phyloP scores from a whole-genome alignment of 2,113 vertebrate species.

The Petaurus breviceps region DNA sequence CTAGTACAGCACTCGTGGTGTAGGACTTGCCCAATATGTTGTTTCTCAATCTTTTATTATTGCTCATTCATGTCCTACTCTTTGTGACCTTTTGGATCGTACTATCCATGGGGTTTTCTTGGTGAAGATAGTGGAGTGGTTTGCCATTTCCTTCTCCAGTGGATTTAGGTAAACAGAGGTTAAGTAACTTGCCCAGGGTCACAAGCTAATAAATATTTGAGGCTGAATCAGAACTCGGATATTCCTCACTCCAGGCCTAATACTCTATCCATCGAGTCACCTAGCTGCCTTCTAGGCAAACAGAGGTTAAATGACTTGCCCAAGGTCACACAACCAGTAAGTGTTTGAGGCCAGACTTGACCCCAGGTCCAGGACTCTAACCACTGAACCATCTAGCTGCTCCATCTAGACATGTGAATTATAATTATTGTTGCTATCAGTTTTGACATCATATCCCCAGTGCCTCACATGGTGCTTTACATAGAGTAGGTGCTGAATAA shows the following conservation, averaged over 20 bases:
- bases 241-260: not conserved
- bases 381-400: not conserved
- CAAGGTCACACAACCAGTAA: not conserved
- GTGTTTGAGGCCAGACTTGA: not conserved
- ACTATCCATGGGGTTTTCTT: not conserved
- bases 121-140: not conserved
- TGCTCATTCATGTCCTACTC: not conserved
- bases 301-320: not conserved
- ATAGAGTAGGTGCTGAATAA: not conserved
- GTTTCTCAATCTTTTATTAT: not conserved
- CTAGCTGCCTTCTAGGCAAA: not conserved
- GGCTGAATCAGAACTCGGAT: not conserved
- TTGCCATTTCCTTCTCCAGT: not conserved
- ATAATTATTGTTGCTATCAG: not conserved
- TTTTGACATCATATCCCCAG: not conserved
- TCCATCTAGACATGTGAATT: not conserved
- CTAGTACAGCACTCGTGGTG: not conserved
- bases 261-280: not conserved
- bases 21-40: constrained; percentile 11
- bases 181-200: not conserved
- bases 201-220: not conserved
- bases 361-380: not conserved
- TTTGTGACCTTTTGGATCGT: not conserved
- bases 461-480: not conserved
- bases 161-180: not conserved